A percentile compares a stretch with the other conserved stretches of the same genome.
Evolutionary conservation across 2,113 vertebrate species (phyloP).

Genomic region (Vulpes ferrilata): DNA sequence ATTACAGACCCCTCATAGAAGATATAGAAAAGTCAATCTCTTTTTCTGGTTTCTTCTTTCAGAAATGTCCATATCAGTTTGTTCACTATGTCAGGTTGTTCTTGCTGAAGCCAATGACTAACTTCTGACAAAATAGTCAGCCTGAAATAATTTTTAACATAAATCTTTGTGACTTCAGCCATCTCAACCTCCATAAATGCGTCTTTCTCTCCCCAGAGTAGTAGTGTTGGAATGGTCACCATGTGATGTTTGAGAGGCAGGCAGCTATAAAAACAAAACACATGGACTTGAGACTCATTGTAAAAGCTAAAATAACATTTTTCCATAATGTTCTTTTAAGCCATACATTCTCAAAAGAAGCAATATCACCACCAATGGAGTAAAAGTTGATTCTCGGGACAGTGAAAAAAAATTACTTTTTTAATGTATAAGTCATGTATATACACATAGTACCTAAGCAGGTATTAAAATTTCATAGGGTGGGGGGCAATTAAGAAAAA

Average conservation of each 20-base stretch:
- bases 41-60: slow-evolving; percentile 94
- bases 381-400: neutral
- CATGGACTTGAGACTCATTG: neutral
- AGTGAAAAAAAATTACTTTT: neutral
- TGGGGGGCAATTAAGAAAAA: neutral
- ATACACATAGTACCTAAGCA: neutral
- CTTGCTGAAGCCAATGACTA: slow-evolving; percentile 99
- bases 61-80: slow-evolving; percentile 99
- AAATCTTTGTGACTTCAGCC: slow-evolving; percentile 96
- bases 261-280: slow-evolving; percentile 89
- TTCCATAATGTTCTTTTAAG: neutral
- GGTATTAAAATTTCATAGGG: slow-evolving; percentile 48
- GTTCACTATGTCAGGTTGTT: slow-evolving; percentile 98
- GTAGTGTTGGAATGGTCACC: slow-evolving; percentile 94
- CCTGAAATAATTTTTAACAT: slow-evolving; percentile 96
- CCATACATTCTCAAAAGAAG: neutral
- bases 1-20: slow-evolving; percentile 76
- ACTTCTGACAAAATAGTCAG: slow-evolving; percentile 97
- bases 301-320: slow-evolving; percentile 25
- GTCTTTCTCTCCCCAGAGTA: slow-evolving; percentile 97
- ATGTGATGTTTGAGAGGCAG: slow-evolving; percentile 94
- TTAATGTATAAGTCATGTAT: neutral
- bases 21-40: slow-evolving; percentile 85
- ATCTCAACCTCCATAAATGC: slow-evolving; percentile 97
- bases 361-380: neutral